Evolutionary conservation across 2,113 vertebrate genomes (phyloP).

Genomic region (Rhegmatorhina hoffmannsi): DNA sequence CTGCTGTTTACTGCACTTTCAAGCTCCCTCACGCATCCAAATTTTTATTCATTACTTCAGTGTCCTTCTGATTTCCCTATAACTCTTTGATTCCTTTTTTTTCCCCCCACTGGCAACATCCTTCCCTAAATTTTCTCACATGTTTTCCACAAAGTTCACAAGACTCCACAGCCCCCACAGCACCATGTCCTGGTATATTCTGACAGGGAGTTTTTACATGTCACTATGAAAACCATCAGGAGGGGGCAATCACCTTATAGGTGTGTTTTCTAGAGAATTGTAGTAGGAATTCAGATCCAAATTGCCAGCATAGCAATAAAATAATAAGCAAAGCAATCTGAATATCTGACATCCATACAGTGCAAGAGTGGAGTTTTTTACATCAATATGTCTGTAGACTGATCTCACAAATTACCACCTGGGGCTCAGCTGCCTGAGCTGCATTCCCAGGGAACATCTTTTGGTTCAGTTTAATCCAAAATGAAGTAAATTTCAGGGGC

Average conservation of each 20-base stretch:
- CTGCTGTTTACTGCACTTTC: background rate
- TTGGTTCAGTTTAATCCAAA: background rate
- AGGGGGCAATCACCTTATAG: background rate
- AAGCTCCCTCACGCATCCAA: background rate
- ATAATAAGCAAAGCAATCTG: background rate
- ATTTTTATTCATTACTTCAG: background rate
- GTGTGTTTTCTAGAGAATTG: background rate
- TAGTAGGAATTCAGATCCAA: background rate
- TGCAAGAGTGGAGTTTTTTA: background rate
- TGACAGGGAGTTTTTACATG: background rate
- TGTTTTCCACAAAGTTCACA: background rate
- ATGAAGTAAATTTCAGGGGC: background rate
- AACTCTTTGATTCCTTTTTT: background rate
- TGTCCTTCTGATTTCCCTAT: background rate
- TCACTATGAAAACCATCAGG: background rate
- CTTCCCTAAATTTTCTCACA: background rate
- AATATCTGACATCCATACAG: background rate
- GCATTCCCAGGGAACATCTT: background rate
- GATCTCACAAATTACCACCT: background rate
- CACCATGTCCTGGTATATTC: background rate
- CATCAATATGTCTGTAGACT: background rate
- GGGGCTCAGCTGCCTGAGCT: background rate
- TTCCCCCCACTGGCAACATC: rapidly evolving
- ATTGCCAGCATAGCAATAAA: background rate
- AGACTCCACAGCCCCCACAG: background rate